These are phyloP conservation scores for Ispidina picta DNA, from an alignment of 2,797 vertebrate species.

Conservation along the genomic window DNA sequence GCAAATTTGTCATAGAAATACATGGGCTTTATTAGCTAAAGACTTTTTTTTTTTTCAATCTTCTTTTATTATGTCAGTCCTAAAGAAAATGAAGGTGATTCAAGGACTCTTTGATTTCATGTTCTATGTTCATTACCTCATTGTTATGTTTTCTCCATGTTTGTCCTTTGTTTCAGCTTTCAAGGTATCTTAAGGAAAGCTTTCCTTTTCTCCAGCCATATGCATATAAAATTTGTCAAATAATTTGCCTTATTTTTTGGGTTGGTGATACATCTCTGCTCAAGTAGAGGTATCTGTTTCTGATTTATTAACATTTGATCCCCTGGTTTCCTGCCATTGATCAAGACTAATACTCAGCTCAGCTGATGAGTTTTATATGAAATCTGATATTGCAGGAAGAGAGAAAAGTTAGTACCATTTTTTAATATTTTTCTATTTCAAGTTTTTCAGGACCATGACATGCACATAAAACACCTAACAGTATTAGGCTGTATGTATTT, in stretches of 20 bases:
- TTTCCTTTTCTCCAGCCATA: constrained; percentile 51
- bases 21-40: not conserved
- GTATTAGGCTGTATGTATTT: constrained; percentile 62
- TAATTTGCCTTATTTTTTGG: constrained; percentile 80
- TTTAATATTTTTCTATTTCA: constrained; percentile 73
- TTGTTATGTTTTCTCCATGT: not conserved
- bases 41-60: not conserved
- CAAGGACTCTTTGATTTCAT: not conserved
- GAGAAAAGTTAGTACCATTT: constrained; percentile 76
- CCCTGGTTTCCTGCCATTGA: constrained; percentile 97
- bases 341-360: constrained; percentile 89
- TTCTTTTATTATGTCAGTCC: not conserved
- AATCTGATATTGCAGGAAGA: constrained; percentile 88
- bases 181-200: not conserved
- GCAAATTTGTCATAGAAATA: not conserved
- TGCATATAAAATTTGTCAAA: constrained; percentile 74
- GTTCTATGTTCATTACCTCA: not conserved
- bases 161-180: constrained; percentile 37
- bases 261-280: constrained; percentile 79
- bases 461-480: constrained; percentile 41
- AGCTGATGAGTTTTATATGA: constrained; percentile 92
- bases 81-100: not conserved
- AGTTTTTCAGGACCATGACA: constrained; percentile 44
- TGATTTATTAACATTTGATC: constrained; percentile 94
- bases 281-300: constrained; percentile 88